A percentile compares a stretch with the other conserved stretches of the same genome.
These are phyloP conservation scores for Sternarchorhynchus goeldii DNA, from an alignment of 2,797 vertebrate genomes.

Conservation along the genomic window DNA sequence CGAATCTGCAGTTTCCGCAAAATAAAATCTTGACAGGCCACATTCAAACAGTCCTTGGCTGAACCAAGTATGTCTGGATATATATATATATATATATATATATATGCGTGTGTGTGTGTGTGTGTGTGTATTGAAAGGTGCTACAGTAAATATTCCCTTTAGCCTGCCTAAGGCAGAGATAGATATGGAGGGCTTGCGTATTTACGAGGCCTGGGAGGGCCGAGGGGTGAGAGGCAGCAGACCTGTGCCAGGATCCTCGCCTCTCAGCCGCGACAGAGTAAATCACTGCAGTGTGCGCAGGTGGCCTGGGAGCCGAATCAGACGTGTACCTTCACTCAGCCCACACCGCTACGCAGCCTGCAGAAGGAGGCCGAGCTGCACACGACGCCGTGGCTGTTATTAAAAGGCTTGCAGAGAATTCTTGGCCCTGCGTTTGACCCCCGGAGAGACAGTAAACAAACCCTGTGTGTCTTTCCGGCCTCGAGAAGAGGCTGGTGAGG, in stretches of 20 bases:
- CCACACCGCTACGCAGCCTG: not conserved
- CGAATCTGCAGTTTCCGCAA: not conserved
- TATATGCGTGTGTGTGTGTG: not conserved
- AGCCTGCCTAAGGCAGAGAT: constrained; percentile 8
- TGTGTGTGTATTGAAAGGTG: constrained; percentile 3
- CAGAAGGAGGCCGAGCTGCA: constrained; percentile 12
- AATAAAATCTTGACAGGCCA: not conserved
- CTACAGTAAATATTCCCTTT: constrained; percentile 28
- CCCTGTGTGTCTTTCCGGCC: not conserved
- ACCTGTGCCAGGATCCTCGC: constrained; percentile 30
- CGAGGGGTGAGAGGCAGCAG: constrained; percentile 23
- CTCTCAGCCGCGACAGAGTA: constrained; percentile 41
- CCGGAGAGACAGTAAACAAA: constrained; percentile 4
- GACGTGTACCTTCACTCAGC: constrained; percentile 10
- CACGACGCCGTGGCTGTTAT: not conserved
- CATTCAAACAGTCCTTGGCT: not conserved
- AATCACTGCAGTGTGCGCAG: constrained; percentile 45
- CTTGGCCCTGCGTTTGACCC: not conserved
- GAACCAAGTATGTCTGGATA: not conserved
- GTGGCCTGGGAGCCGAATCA: constrained; percentile 22
- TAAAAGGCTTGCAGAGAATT: constrained; percentile 9
- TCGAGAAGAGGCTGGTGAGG: not conserved
- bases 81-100: too few relatives aligned
- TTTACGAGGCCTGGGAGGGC: constrained; percentile 44
- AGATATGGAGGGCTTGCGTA: constrained; percentile 22